A percentile compares a stretch with the other conserved stretches of the same genome.
These are phyloP conservation scores for Melinopterus prodromus DNA, from an alignment of 2,888 invertebrate species.

Conservation along the genomic window DNA sequence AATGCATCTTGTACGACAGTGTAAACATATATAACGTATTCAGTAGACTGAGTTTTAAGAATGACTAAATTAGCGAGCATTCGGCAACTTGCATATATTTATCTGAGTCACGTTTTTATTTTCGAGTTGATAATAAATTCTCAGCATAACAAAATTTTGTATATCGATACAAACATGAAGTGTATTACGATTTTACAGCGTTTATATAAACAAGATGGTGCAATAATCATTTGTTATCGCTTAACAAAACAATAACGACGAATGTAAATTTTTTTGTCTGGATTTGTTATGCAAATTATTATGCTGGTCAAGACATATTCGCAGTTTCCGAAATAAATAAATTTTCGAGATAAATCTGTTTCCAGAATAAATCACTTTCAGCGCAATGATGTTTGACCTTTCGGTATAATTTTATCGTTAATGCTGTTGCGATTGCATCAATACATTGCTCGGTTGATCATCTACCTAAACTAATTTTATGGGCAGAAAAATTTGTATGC, in stretches of 20 bases:
- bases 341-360: too few relatives aligned
- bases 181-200: not conserved
- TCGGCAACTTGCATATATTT: not conserved
- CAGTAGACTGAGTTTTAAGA: not conserved
- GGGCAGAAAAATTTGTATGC: too few relatives aligned
- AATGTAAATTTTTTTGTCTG: not conserved
- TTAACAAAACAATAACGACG: not conserved
- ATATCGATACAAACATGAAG: not conserved
- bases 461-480: too few relatives aligned
- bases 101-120: not conserved
- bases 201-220: not conserved
- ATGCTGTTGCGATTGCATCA: too few relatives aligned
- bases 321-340: too few relatives aligned
- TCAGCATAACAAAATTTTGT: not conserved
- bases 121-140: not conserved
- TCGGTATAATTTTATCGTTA: too few relatives aligned
- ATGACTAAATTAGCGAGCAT: not conserved
- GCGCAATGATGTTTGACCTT: too few relatives aligned
- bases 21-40: not conserved
- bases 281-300: not conserved
- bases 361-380: too few relatives aligned
- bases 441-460: too few relatives aligned
- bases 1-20: not conserved
- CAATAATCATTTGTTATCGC: not conserved
- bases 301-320: too few relatives aligned